Conservation (phyloP, 2,797 vertebrate genomes). For the Brotogeris chrysoptera region DNA sequence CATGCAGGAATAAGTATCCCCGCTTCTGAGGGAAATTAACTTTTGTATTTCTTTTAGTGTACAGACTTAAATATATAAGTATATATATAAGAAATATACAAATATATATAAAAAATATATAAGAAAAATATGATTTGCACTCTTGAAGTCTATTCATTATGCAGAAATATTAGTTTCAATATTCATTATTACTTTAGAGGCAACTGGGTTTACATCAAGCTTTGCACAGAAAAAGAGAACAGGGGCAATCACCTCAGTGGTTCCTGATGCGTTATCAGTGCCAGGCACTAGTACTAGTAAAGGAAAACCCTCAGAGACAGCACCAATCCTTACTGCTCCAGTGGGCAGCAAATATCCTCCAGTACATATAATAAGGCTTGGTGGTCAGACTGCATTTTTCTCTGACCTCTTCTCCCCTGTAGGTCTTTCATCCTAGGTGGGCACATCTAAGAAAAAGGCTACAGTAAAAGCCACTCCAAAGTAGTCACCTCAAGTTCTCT, state of each 20-base stretch:
- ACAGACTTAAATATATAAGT: background rate
- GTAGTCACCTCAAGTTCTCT: background rate
- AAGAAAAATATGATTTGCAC: background rate
- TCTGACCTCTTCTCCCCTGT: background rate
- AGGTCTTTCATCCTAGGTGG: background rate
- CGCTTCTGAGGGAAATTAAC: background rate
- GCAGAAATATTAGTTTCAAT: background rate
- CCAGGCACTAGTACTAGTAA: background rate
- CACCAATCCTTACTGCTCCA: background rate
- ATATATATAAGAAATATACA: too few species aligned
- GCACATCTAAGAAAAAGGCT: background rate
- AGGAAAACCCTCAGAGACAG: background rate
- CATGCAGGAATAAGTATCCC: background rate
- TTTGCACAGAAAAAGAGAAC: background rate
- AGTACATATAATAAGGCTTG: accelerated
- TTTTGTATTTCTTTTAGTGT: background rate
- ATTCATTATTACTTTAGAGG: background rate
- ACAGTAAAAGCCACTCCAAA: background rate
- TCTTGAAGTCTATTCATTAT: background rate
- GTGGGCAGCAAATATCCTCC: background rate
- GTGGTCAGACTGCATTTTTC: background rate
- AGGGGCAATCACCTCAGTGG: background rate
- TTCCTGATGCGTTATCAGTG: background rate
- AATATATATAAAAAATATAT: too few species aligned
- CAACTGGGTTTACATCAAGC: background rate